Conservation (phyloP, 2,113 vertebrate genomes). For the Herpailurus yagouaroundi region DNA sequence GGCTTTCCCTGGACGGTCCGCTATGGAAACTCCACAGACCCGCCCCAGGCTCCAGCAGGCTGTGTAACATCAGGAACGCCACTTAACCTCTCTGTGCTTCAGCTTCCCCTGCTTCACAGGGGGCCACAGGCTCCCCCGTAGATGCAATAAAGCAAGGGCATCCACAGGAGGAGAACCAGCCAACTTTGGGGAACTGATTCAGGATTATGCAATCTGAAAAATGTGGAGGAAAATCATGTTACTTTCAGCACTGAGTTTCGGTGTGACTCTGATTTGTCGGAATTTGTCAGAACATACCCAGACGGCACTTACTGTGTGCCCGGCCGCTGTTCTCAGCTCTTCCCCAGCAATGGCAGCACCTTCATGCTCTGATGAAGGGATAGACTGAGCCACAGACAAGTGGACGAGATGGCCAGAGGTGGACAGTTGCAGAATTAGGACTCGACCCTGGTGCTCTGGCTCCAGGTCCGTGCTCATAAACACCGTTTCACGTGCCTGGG, state of each 20-base stretch:
- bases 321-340: background rate
- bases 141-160: background rate
- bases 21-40: background rate
- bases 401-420: background rate
- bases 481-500: rapidly evolving
- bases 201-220: background rate
- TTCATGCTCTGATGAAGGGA: background rate
- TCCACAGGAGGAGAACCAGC: too few relatives aligned
- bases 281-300: background rate
- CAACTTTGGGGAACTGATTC: background rate
- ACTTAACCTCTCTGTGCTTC: background rate
- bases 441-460: background rate
- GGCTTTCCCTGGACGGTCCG: background rate
- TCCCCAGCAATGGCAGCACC: background rate
- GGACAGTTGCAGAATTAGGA: background rate
- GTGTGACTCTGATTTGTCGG: background rate
- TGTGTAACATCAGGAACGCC: background rate
- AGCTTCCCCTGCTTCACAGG: background rate
- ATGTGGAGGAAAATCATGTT: background rate
- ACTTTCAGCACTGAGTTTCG: background rate
- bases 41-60: background rate
- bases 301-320: background rate
- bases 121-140: background rate
- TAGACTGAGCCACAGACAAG: too few relatives aligned
- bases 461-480: background rate